phyloP scores from a whole-genome alignment of 2,113 vertebrate species.

The Actinemys pallida region DNA sequence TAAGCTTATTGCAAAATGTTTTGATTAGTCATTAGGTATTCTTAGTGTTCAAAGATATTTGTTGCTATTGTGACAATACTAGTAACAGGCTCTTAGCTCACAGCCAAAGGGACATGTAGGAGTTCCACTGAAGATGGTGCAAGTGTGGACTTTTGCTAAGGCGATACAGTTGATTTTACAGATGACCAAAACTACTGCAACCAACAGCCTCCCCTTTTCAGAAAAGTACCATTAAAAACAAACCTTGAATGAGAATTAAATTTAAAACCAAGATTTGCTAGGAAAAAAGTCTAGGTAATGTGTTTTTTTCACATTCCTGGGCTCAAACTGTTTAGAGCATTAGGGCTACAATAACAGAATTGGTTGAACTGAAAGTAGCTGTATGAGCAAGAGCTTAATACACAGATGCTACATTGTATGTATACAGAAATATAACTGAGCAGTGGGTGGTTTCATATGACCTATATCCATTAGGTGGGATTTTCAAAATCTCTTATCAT shows the following conservation, averaged over 20 bases:
- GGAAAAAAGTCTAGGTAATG: neutral
- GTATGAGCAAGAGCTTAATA: neutral
- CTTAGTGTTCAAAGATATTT: neutral
- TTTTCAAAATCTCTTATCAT: neutral
- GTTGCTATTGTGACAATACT: neutral
- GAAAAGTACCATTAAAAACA: neutral
- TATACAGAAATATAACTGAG: neutral
- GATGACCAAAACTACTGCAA: neutral
- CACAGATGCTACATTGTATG: neutral
- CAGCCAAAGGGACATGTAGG: neutral
- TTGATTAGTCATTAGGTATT: neutral
- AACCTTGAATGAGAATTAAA: neutral
- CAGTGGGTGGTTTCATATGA: neutral
- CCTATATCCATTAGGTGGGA: neutral
- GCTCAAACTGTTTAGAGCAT: neutral
- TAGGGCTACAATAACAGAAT: neutral
- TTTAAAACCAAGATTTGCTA: neutral
- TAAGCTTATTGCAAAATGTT: neutral
- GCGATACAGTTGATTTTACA: neutral
- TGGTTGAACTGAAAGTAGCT: neutral
- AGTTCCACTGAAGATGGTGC: neutral
- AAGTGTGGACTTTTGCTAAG: neutral
- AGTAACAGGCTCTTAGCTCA: neutral
- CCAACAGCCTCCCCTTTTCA: neutral
- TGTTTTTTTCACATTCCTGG: neutral